Evolutionary conservation across 2,797 vertebrate species (phyloP).

Genomic region (Myioborus miniatus): DNA sequence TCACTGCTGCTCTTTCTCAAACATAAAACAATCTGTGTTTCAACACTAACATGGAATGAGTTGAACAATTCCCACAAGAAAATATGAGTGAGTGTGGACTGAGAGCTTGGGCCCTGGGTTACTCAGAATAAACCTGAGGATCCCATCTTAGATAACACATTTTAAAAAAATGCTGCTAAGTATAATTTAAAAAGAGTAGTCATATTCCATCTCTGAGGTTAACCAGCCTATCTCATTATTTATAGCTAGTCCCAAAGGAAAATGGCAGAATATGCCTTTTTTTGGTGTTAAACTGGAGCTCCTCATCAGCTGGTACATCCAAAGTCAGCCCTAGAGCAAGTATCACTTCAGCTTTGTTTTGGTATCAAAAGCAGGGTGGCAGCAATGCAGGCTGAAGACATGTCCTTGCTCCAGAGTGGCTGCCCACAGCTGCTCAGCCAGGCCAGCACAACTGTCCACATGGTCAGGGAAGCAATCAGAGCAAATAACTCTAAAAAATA

Average conservation of each 20-base stretch:
- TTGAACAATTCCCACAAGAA: constrained; percentile 51
- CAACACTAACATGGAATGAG: not conserved
- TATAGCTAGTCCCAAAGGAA: constrained; percentile 27
- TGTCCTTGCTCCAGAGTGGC: not conserved
- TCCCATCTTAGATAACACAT: not conserved
- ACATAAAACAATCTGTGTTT: not conserved
- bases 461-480: not conserved
- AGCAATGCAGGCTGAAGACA: not conserved
- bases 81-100: not conserved
- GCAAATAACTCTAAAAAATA: not conserved
- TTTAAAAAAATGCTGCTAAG: not conserved
- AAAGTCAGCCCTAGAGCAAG: not conserved
- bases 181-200: not conserved
- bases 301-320: not conserved
- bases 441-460: not conserved
- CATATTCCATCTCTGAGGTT: not conserved
- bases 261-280: constrained; percentile 37
- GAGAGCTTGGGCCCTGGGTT: not conserved
- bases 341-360: not conserved
- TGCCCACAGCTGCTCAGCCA: not conserved
- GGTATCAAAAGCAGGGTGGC: not conserved
- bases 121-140: constrained; percentile 26
- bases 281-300: constrained; percentile 30
- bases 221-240: constrained; percentile 28
- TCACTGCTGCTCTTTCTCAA: constrained; percentile 41